phyloP scores from a whole-genome alignment of 2,113 vertebrate species.

The Bos javanicus region DNA sequence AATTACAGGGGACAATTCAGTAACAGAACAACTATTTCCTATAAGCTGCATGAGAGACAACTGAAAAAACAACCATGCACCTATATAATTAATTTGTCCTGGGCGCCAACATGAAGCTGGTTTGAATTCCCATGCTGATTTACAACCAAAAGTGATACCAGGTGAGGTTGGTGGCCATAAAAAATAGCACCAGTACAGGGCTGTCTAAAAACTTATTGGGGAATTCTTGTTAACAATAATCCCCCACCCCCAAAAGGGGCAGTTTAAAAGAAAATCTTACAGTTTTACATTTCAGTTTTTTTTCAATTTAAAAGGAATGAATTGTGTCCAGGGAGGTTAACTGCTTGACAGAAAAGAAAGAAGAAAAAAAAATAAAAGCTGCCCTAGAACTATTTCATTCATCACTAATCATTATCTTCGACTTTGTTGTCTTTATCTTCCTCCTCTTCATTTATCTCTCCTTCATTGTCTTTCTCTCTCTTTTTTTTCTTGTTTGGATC shows the following conservation, averaged over 20 bases:
- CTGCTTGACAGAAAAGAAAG: conserved; percentile 89
- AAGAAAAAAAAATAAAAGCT: conserved; percentile 68
- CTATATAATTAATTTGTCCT: neutral
- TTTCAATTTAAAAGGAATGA: conserved; percentile 87
- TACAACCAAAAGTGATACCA: neutral
- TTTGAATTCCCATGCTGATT: neutral
- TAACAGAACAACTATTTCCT: neutral
- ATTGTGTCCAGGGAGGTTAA: conserved; percentile 90
- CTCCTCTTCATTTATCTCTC: conserved; percentile 84
- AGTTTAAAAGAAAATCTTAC: neutral
- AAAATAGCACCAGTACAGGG: neutral
- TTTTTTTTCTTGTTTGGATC: conserved; percentile 84
- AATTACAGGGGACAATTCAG: neutral
- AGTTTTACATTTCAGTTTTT: conserved; percentile 84
- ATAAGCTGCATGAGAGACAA: neutral
- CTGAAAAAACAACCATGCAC: neutral
- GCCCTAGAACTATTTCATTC: conserved; percentile 84
- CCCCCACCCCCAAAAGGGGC: neutral
- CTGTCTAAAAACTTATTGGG: neutral
- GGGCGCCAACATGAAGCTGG: neutral
- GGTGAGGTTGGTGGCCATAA: neutral
- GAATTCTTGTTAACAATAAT: neutral
- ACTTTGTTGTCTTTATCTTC: conserved; percentile 87
- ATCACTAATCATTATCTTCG: conserved; percentile 82
- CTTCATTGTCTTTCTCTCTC: conserved; percentile 81